A percentile compares a stretch with the other conserved stretches of the same genome.
Evolutionary conservation across 2,888 invertebrate genomes (phyloP).

Genomic region (Orchesellides sinensis): DNA sequence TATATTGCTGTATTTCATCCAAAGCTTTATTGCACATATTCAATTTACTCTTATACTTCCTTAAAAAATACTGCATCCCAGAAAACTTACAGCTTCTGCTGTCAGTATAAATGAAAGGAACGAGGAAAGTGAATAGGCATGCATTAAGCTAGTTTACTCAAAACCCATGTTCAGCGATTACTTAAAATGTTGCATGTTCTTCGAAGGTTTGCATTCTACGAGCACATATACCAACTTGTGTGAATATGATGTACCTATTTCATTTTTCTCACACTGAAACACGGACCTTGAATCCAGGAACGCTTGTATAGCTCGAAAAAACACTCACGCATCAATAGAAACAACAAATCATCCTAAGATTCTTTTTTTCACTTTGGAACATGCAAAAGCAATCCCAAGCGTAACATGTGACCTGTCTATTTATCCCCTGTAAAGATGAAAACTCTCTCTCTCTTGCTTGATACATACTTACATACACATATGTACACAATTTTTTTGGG

Average conservation of each 20-base stretch:
- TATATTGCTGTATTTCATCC: too few species aligned
- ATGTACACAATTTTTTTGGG: conserved; percentile 16
- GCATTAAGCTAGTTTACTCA: too few species aligned
- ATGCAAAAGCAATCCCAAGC: too few species aligned
- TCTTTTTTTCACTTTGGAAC: not conserved
- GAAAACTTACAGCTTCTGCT: conserved; percentile 12
- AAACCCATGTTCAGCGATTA: too few species aligned
- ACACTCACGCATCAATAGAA: conserved; percentile 38
- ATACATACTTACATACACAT: not conserved
- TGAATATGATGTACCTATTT: not conserved
- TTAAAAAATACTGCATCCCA: not conserved
- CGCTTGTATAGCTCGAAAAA: conserved; percentile 17
- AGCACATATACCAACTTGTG: too few species aligned
- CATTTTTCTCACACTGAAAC: not conserved
- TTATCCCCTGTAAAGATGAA: too few species aligned
- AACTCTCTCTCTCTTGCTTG: not conserved
- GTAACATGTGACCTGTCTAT: too few species aligned
- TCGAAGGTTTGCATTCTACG: too few species aligned
- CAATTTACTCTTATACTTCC: not conserved
- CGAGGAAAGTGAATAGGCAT: too few species aligned
- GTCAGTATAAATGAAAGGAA: conserved; percentile 14
- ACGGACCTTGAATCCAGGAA: not conserved
- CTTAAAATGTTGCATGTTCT: too few species aligned
- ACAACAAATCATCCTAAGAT: conserved; percentile 29
- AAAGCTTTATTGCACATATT: conserved; percentile 26